Evolutionary conservation across 2,888 invertebrate species (phyloP), one percentile per base, ranked within the genome.

Genomic region (Sialis fuliginosa): DNA sequence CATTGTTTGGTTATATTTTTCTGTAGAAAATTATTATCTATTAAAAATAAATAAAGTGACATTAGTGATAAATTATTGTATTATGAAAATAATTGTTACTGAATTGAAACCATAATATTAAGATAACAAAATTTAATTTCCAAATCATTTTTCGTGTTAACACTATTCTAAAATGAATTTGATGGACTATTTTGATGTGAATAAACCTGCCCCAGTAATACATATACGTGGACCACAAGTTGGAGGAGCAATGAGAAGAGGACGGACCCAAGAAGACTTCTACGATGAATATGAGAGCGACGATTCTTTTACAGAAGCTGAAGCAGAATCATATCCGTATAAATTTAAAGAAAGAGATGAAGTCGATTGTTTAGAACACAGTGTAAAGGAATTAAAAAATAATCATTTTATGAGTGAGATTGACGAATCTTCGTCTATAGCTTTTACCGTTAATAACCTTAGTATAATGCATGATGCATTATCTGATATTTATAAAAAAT

Each of bases 341-440:
- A 54, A 56, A 13, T 61, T 55, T 51, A 58, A 59, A 41, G 48
- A 49, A 31, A 48, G 55, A 32, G 62, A 62, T 53, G 54, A 59
- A 52, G 49, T 53, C 22, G 52, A 55, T 39, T 61, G 61, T 50
- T 53, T 56, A 9, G 46, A 50, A 33, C 45, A n/a, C n/a, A n/a
- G n/a, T n/a, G n/a, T n/a, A n/a, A n/a, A n/a, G n/a, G n/a, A n/a
- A n/a, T n/a, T n/a, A n/a, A n/a, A n/a, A n/a, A n/a, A n/a, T n/a
- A n/a, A n/a, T n/a, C n/a, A n/a, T n/a, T 22, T 8, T 9, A 42
- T 47, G 13, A 42, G 12, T 33, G 47, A 47, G 4, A 10, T 47
- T n/a, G 47, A 47, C 9, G 47, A 47, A 30, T 42, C 39, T 22
- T 34, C 47, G 30, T 40, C 47, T 4, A 34, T 50, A 22, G 46